A percentile compares a stretch with the other conserved stretches of the same genome.
Evolutionary conservation across 2,797 vertebrate genomes (phyloP).

Genomic region (Ctenopoma multispine): DNA sequence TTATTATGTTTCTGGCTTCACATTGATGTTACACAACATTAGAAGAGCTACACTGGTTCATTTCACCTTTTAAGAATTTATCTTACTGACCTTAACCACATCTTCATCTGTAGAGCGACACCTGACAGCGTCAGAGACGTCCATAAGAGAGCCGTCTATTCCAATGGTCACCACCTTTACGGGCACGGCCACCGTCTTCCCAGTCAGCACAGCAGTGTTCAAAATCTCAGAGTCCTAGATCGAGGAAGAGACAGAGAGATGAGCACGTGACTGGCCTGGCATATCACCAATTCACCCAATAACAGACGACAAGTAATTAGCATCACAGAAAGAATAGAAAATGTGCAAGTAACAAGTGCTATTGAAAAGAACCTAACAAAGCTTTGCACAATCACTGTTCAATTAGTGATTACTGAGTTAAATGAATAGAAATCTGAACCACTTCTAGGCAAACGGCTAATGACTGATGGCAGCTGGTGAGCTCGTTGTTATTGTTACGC

Average conservation of each 20-base stretch:
- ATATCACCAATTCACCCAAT: constrained; percentile 10
- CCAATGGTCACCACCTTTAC: constrained; percentile 92
- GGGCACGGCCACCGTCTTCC: constrained; percentile 91
- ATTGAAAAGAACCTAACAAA: constrained; percentile 26
- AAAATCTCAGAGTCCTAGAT: constrained; percentile 92
- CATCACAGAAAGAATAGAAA: constrained; percentile 3
- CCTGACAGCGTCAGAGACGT: constrained; percentile 90
- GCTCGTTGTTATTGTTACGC: constrained; percentile 8
- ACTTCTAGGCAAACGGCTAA: constrained; percentile 20
- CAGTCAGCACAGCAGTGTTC: constrained; percentile 94
- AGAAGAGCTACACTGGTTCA: background rate
- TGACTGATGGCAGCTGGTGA: constrained; percentile 28
- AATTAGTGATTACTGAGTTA: constrained; percentile 37
- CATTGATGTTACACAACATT: background rate
- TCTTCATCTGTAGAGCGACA: constrained; percentile 92
- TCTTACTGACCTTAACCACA: constrained; percentile 90
- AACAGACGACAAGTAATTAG: constrained; percentile 6
- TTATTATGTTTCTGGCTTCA: constrained; percentile 1
- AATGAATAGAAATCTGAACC: constrained; percentile 23
- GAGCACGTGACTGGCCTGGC: background rate
- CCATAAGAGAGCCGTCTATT: constrained; percentile 84
- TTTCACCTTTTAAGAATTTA: background rate
- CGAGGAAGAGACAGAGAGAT: constrained; percentile 19
- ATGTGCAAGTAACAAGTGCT: background rate
- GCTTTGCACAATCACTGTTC: constrained; percentile 12